Conservation (phyloP, 2,888 invertebrate genomes). For the Noctua comes region DNA sequence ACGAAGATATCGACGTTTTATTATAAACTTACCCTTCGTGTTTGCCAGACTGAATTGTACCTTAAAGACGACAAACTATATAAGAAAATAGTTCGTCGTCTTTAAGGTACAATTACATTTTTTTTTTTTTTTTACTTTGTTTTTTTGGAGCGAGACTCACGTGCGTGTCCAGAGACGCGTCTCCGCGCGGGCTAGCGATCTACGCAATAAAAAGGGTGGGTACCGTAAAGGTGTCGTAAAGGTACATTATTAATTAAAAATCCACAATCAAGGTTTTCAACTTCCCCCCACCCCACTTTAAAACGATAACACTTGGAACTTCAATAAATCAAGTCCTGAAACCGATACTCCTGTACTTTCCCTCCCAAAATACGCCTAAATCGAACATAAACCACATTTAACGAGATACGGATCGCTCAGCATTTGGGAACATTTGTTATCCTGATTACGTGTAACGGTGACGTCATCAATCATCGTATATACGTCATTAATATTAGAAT, state of each 20-base stretch:
- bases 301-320: conserved; percentile 11
- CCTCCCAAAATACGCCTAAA: conserved; percentile 32
- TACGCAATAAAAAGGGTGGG: too few relatives aligned
- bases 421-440: conserved; percentile 61
- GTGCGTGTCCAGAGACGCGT: too few relatives aligned
- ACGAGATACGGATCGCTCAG: conserved; percentile 62
- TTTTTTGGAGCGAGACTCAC: too few relatives aligned
- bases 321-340: conserved; percentile 39
- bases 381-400: conserved; percentile 56
- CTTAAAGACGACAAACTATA: too few relatives aligned
- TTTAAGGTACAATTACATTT: too few relatives aligned
- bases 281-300: neutral
- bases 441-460: conserved; percentile 55
- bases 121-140: too few relatives aligned
- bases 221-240: too few relatives aligned
- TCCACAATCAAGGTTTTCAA: neutral
- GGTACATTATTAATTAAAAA: neutral
- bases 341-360: neutral
- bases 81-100: too few relatives aligned
- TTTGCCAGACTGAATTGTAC: too few relatives aligned
- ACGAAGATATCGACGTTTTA: too few relatives aligned
- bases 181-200: too few relatives aligned
- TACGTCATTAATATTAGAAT: conserved; percentile 69
- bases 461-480: conserved; percentile 67
- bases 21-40: too few relatives aligned